These are phyloP conservation scores for Bostrychus sinensis DNA, from an alignment of 2,113 vertebrate genomes.

Conservation along the genomic window DNA sequence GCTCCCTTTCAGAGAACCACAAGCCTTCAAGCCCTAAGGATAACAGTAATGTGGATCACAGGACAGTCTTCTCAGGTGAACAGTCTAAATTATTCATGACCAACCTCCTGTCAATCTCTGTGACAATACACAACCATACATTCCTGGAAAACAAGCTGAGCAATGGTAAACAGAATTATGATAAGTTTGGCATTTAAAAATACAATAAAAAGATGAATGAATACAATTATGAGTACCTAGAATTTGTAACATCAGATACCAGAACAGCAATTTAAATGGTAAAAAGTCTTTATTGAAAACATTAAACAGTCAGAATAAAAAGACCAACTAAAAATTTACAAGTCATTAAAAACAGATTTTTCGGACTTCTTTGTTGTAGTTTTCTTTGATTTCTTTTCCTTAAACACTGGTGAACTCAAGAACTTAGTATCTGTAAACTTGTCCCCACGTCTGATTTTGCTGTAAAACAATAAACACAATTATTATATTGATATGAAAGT, in stretches of 20 bases:
- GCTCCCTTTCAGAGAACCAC: too few species aligned
- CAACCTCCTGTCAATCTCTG: constrained; percentile 35
- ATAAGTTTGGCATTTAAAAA: neutral
- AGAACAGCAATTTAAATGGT: neutral
- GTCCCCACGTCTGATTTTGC: constrained; percentile 81
- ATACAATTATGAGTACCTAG: neutral
- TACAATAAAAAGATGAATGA: neutral
- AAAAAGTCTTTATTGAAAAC: neutral
- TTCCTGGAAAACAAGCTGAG: neutral
- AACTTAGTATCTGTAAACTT: constrained; percentile 70
- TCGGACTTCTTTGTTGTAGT: neutral
- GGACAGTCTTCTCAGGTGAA: constrained; percentile 60
- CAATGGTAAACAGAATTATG: neutral
- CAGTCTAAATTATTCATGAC: constrained; percentile 74
- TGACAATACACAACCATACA: constrained; percentile 17
- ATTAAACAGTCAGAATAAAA: neutral
- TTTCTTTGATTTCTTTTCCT: constrained; percentile 55
- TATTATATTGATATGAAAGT: neutral
- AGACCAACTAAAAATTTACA: neutral
- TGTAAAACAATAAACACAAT: constrained; percentile 32
- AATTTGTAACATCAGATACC: neutral
- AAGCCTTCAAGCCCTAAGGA: constrained; percentile 5
- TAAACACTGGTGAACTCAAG: constrained; percentile 71
- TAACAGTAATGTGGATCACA: constrained; percentile 4
- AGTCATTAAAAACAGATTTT: neutral